These are phyloP conservation scores for Chromis chromis DNA, from an alignment of 2,797 vertebrate species.

Conservation along the genomic window DNA sequence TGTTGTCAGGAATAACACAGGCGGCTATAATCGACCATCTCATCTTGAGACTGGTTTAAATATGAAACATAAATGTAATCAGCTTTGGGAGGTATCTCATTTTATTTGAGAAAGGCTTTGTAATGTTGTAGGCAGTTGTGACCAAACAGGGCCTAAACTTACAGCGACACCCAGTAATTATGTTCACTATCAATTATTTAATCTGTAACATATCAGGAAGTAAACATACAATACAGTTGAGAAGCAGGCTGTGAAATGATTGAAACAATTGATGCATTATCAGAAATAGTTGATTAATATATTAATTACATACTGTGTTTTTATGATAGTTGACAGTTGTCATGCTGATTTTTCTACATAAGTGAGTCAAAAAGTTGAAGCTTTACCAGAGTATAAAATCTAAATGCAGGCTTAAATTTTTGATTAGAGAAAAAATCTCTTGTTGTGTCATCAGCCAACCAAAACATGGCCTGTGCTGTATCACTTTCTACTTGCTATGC, in stretches of 20 bases:
- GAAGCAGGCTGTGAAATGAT: too few species aligned
- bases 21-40: background rate
- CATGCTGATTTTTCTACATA: background rate
- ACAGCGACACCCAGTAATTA: too few species aligned
- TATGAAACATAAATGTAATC: background rate
- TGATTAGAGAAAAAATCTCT: background rate
- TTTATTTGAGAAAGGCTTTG: background rate
- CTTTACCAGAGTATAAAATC: background rate
- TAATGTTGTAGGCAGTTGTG: background rate
- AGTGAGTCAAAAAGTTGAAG: too few species aligned
- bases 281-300: background rate
- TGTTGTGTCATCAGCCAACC: slow-evolving; percentile 26
- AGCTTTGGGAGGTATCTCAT: background rate
- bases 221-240: too few species aligned
- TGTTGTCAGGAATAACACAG: slow-evolving; percentile 32
- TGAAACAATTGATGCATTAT: too few species aligned
- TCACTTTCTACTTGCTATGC: slow-evolving; percentile 5
- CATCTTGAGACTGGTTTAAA: slow-evolving; percentile 6
- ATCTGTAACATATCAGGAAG: too few species aligned
- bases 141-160: background rate
- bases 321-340: background rate
- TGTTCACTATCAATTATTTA: too few species aligned
- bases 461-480: background rate
- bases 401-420: background rate
- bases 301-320: background rate